Evolutionary conservation across 1,140 invertebrate genomes (phyloP).

Genomic region (Pomacea maculata): DNA sequence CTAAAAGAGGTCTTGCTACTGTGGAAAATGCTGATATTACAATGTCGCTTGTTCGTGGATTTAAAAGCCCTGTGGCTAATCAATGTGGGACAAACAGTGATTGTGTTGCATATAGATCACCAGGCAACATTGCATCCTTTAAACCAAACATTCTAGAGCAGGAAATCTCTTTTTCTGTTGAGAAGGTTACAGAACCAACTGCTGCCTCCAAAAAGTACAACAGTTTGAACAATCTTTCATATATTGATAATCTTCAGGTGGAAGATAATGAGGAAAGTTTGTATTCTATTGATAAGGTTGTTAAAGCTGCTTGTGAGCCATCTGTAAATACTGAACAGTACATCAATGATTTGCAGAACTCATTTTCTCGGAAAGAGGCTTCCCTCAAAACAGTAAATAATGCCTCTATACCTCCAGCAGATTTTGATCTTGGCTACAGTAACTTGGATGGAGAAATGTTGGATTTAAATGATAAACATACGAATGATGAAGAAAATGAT

Average conservation of each 20-base stretch:
- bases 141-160: neutral
- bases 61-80: neutral
- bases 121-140: neutral
- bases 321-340: too few relatives aligned
- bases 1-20: neutral
- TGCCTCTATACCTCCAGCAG: constrained; percentile 8
- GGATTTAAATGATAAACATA: constrained; percentile 17
- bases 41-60: neutral
- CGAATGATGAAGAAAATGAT: constrained; percentile 28
- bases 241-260: too few relatives aligned
- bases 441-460: constrained; percentile 7
- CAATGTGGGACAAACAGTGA: neutral
- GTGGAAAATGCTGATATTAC: neutral
- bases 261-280: too few relatives aligned
- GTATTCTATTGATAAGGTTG: too few relatives aligned
- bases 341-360: too few relatives aligned
- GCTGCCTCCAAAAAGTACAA: constrained; percentile 5
- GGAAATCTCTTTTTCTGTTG: neutral
- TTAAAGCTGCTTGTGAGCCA: too few relatives aligned
- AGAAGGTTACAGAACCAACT: neutral
- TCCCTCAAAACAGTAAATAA: constrained; percentile 18
- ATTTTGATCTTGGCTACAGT: constrained; percentile 6
- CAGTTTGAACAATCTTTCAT: neutral
- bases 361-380: neutral
- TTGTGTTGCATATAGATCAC: neutral